phyloP scores from a whole-genome alignment of 2,113 vertebrate genomes.

The Lophotis ruficrista region DNA sequence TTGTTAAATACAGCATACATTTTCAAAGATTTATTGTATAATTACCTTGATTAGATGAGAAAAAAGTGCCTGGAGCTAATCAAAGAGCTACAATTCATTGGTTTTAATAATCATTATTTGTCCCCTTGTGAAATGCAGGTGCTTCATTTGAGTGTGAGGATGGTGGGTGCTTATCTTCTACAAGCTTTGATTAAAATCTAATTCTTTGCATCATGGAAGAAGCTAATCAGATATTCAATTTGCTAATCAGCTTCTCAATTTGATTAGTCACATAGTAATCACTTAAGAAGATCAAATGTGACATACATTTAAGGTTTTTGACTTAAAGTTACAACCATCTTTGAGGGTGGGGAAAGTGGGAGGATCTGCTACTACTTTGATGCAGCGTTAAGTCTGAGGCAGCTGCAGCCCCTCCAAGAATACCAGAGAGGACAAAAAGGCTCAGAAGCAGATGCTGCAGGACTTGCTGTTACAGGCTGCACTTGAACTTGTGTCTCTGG shows the following conservation, averaged over 20 bases:
- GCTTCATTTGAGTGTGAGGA: slow-evolving; percentile 31
- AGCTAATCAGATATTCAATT: slow-evolving; percentile 69
- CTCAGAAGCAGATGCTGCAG: background rate
- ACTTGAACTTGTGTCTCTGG: background rate
- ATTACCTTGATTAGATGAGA: slow-evolving; percentile 69
- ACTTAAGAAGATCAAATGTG: slow-evolving; percentile 53
- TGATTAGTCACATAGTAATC: slow-evolving; percentile 65
- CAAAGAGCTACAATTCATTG: slow-evolving; percentile 43
- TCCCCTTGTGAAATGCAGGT: slow-evolving; percentile 52
- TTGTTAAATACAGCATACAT: slow-evolving; percentile 45
- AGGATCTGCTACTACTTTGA: background rate
- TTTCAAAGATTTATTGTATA: slow-evolving; percentile 52
- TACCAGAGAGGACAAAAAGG: background rate
- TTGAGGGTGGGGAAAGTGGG: background rate
- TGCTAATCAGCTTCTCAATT: slow-evolving; percentile 70
- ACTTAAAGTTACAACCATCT: background rate
- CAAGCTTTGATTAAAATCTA: slow-evolving; percentile 67
- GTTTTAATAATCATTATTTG: slow-evolving; percentile 42
- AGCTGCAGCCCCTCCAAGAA: background rate
- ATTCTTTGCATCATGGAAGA: slow-evolving; percentile 45
- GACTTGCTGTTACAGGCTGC: background rate
- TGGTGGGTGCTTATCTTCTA: slow-evolving; percentile 42
- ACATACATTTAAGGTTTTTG: background rate
- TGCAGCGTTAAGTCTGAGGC: background rate
- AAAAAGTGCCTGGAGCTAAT: slow-evolving; percentile 51